Percentiles rank a stretch among this genome's conserved stretches.
Conservation (phyloP, 92 coral and sea anemone species). For the Bergia puertoricense region DNA sequence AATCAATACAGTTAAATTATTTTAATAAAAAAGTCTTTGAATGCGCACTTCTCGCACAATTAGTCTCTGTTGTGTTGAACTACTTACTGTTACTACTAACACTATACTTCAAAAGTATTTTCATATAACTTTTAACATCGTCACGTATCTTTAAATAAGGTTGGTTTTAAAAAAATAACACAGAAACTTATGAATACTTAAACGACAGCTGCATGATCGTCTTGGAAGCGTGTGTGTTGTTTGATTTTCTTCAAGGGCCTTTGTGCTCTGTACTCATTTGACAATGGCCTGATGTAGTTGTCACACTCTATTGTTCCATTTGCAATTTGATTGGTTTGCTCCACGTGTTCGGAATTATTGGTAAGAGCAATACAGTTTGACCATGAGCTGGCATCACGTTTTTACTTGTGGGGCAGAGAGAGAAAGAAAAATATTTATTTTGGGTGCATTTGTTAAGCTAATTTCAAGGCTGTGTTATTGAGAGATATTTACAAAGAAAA, state of each 20-base stretch:
- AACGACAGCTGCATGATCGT: neutral
- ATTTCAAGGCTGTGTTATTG: conserved; percentile 1
- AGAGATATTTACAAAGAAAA: neutral
- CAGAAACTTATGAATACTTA: neutral
- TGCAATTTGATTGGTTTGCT: conserved; percentile 23
- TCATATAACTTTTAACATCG: no score
- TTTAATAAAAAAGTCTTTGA: no score
- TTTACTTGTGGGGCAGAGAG: neutral
- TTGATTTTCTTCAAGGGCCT: neutral
- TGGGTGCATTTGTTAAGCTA: conserved; percentile 31
- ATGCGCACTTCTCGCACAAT: no score
- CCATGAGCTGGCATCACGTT: conserved; percentile 15
- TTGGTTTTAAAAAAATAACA: neutral
- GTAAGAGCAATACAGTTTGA: neutral
- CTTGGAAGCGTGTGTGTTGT: conserved; percentile 36
- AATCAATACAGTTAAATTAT: no score
- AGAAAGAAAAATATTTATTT: conserved; percentile 38
- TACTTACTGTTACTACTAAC: no score
- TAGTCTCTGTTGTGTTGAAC: no score
- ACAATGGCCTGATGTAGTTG: neutral
- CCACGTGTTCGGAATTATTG: conserved; percentile 25
- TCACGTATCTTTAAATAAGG: no score
- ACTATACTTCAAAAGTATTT: no score
- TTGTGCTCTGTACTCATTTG: neutral
- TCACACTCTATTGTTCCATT: neutral